A percentile compares a stretch with the other conserved stretches of the same genome.
These are phyloP conservation scores for Datnioides undecimradiatus DNA, from an alignment of 2,113 vertebrate genomes.

Conservation along the genomic window DNA sequence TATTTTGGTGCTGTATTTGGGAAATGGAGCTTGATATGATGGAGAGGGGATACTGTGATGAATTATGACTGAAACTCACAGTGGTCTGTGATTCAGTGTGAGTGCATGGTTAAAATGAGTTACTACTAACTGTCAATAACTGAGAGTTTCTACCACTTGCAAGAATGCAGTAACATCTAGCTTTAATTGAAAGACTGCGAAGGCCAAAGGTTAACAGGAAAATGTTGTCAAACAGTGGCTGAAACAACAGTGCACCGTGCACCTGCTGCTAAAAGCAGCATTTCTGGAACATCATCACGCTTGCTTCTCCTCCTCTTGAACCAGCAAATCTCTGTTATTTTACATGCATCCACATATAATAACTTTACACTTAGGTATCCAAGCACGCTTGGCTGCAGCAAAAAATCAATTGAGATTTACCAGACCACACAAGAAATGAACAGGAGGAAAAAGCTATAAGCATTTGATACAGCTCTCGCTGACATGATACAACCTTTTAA, in stretches of 20 bases:
- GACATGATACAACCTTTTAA: slow-evolving; percentile 26
- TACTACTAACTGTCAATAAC: background rate
- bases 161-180: background rate
- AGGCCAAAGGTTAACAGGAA: background rate
- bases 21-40: background rate
- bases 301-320: slow-evolving; percentile 12
- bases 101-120: background rate
- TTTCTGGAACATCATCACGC: background rate
- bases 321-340: slow-evolving; percentile 5
- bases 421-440: slow-evolving; percentile 20
- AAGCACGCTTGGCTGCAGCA: background rate
- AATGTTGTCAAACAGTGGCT: background rate
- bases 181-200: background rate
- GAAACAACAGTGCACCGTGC: too few relatives aligned
- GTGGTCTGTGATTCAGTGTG: background rate
- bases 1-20: background rate
- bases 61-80: background rate
- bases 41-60: background rate
- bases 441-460: background rate
- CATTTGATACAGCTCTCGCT: background rate
- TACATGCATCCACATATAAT: slow-evolving; percentile 26
- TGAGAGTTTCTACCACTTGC: background rate
- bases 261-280: too few relatives aligned
- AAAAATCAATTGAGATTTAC: slow-evolving; percentile 19
- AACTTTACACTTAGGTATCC: slow-evolving; percentile 3